Base-by-base conservation (phyloP, 2,888 invertebrate species). In the Amphipoea oculea region DNA sequence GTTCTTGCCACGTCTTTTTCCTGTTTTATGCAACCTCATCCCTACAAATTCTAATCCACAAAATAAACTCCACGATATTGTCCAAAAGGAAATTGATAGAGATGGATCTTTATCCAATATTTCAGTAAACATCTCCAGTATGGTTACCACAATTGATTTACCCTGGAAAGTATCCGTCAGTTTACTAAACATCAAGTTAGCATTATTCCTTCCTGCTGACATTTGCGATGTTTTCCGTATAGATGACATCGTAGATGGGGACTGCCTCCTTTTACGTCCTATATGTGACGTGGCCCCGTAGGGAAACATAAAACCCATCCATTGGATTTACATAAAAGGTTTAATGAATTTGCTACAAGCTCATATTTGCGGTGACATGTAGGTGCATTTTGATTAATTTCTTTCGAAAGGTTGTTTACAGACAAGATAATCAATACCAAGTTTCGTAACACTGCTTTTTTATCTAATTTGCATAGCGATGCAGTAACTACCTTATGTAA, bases 241-340 rank as follows among this genome's bases (percentile, higher is more conserved):
- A 72, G 75, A 82, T 83, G 65, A 65, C 40, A 40, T 40, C 40
- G 40, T 23, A 40, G 12, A 85, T 72, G 54, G 80, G n/a, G 65
- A 57, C 80, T 40, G 12, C 12, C 65, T 86, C 78, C 80, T 80
- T 84, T 76, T 82, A 84, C 82, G 78, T 84, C 77, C 40, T 76
- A n/a, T 54, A 78, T 72, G 78, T 86, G 88, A 89, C 82, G 74
- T 86, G 82, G 78, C 81, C 75, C 89, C 82, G 65, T 78, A 80
- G 87, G 87, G 87, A 91, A 85, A 89, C 90, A 89, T 90, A 82
- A 82, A 88, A 84, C 79, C 88, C 88, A 89, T 91, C 90, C 90
- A 92, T 92, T 89, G 89, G 87, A 94, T 93, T 93, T 92, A 91
- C 93, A 93, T 93, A 93, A 92, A 93, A 90, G 90, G 87, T 86